These are phyloP conservation scores for Byasa hedistus DNA, from an alignment of 2,888 invertebrate genomes.

Conservation along the genomic window DNA sequence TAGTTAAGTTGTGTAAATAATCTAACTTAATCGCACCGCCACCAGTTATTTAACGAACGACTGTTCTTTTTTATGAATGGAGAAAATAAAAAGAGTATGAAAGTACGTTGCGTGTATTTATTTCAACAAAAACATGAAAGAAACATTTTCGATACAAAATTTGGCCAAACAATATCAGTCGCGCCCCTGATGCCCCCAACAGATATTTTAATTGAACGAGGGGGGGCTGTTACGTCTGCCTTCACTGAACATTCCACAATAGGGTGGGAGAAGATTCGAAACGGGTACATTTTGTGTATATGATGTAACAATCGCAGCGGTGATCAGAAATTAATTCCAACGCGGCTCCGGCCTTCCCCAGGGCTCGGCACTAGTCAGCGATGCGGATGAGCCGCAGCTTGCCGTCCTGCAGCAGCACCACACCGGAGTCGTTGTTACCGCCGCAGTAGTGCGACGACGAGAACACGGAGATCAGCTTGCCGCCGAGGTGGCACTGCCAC, in stretches of 20 bases:
- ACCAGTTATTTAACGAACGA: not conserved
- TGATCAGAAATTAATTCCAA: no score
- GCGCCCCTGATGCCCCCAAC: no score
- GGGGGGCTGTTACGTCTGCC: no score
- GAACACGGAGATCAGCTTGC: conserved; percentile 85
- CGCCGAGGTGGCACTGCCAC: conserved; percentile 82
- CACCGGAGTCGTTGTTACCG: conserved; percentile 85
- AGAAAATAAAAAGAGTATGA: conserved; percentile 18
- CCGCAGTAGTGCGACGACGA: conserved; percentile 88
- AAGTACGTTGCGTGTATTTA: not conserved
- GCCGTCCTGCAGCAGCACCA: conserved; percentile 82
- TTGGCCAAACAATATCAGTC: no score
- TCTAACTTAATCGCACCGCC: not conserved
- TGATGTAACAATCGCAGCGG: no score
- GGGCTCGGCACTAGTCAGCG: conserved; percentile 45
- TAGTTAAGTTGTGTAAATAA: conserved; percentile 12
- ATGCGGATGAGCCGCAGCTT: conserved; percentile 83
- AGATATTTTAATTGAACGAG: no score
- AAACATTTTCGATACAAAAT: no score
- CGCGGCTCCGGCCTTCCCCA: no score
- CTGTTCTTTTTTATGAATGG: conserved; percentile 13
- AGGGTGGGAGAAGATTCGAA: no score
- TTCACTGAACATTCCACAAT: no score
- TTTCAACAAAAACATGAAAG: not conserved
- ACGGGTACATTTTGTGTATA: no score